Evolutionary conservation across 2,797 vertebrate species (phyloP).

Genomic region (Sarcophilus harrisii): DNA sequence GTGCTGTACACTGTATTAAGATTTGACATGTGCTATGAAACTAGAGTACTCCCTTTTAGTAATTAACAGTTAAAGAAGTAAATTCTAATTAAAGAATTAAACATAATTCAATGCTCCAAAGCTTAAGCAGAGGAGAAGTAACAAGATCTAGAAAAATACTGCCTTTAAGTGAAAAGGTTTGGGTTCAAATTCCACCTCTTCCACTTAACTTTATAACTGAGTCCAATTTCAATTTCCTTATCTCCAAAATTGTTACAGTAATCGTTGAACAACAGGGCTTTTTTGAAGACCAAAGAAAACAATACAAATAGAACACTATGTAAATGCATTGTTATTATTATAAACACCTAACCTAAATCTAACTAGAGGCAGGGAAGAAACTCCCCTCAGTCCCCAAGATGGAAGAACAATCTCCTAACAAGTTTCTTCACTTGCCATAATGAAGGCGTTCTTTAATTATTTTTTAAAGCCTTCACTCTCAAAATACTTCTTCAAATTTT

Average conservation of each 20-base stretch:
- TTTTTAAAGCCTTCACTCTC: background rate
- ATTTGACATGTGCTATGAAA: background rate
- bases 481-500: background rate
- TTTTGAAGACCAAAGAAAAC: background rate
- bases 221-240: background rate
- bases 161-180: background rate
- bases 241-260: background rate
- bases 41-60: background rate
- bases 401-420: background rate
- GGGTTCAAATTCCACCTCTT: background rate
- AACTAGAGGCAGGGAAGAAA: background rate
- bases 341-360: background rate
- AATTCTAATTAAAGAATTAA: slow-evolving; percentile 3
- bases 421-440: background rate
- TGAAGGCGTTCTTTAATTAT: background rate
- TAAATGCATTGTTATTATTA: background rate
- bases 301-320: background rate
- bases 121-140: background rate
- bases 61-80: background rate
- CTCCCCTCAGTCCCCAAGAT: background rate
- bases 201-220: background rate
- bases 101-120: background rate
- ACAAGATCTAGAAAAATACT: background rate
- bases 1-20: background rate
- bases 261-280: background rate